Evolutionary conservation across 2,113 vertebrate genomes (phyloP).

Genomic region (Struthio camelus): DNA sequence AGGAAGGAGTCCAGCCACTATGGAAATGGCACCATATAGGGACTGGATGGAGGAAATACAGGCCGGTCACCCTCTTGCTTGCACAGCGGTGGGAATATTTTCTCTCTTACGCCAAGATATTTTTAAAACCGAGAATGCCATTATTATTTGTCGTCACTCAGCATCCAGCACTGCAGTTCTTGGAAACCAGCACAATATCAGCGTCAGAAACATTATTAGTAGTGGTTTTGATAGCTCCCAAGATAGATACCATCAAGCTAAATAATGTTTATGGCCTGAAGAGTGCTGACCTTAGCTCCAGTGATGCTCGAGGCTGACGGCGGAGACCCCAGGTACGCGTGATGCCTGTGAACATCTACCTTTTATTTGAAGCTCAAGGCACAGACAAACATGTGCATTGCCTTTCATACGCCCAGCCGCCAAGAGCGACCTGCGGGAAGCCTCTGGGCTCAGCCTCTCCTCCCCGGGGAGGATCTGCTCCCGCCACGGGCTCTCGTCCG

Average conservation of each 20-base stretch:
- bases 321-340: not conserved
- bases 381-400: not conserved
- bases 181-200: conserved; percentile 3
- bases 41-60: not conserved
- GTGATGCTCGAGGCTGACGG: not conserved
- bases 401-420: not conserved
- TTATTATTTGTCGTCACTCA: conserved; percentile 55
- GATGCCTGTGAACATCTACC: not conserved
- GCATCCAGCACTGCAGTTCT: conserved; percentile 52
- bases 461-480: not conserved
- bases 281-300: not conserved
- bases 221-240: not conserved
- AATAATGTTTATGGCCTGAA: not conserved
- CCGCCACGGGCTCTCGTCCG: not conserved
- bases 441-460: not conserved
- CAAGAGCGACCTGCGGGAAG: accelerated
- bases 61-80: conserved; percentile 34
- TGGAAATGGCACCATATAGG: conserved; percentile 55
- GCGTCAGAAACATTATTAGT: not conserved
- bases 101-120: conserved; percentile 54
- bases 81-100: conserved; percentile 63
- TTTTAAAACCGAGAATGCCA: conserved; percentile 50
- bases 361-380: not conserved
- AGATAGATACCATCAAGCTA: not conserved
- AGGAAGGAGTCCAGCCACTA: conserved; percentile 27